phyloP scores from a whole-genome alignment of 1,140 invertebrate species.

The Drosophila insularis region DNA sequence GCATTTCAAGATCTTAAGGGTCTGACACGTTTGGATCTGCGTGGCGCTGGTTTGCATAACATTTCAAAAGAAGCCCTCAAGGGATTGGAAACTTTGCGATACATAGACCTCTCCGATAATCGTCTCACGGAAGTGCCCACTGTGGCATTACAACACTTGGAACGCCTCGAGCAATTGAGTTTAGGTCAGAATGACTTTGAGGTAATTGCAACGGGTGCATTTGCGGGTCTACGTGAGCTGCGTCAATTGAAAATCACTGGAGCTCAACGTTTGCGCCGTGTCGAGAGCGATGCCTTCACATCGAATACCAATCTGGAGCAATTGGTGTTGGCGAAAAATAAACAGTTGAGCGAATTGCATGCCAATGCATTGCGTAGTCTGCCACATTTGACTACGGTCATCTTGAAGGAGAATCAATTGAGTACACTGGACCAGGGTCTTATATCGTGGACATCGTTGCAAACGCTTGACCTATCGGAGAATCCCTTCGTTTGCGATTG shows the following conservation, averaged over 20 bases:
- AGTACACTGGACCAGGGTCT: slow-evolving; percentile 88
- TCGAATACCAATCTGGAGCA: slow-evolving; percentile 92
- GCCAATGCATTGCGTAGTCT: slow-evolving; percentile 89
- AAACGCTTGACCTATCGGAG: slow-evolving; percentile 89
- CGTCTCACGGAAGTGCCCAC: slow-evolving; percentile 89
- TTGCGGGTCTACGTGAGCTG: slow-evolving; percentile 89
- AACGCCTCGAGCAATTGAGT: slow-evolving; percentile 89
- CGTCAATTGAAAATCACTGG: slow-evolving; percentile 90
- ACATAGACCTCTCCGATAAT: slow-evolving; percentile 91
- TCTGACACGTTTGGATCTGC: slow-evolving; percentile 90
- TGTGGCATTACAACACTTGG: slow-evolving; percentile 87
- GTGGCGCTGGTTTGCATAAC: slow-evolving; percentile 89
- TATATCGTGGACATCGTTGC: slow-evolving; percentile 90
- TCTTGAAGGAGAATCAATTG: slow-evolving; percentile 91
- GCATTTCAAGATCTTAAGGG: slow-evolving; percentile 89
- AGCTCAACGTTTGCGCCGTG: slow-evolving; percentile 86
- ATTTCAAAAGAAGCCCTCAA: slow-evolving; percentile 89
- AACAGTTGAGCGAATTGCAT: slow-evolving; percentile 87
- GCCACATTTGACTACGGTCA: slow-evolving; percentile 89
- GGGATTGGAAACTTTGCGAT: slow-evolving; percentile 88
- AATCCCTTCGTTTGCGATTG: slow-evolving; percentile 93
- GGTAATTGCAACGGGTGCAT: slow-evolving; percentile 87
- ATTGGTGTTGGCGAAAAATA: slow-evolving; percentile 89
- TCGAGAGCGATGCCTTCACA: slow-evolving; percentile 90
- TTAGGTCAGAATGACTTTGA: slow-evolving; percentile 92